A percentile compares a stretch with the other conserved stretches of the same genome.
These are phyloP conservation scores for Melinaea menophilus DNA, from an alignment of 2,888 invertebrate genomes.

Conservation along the genomic window DNA sequence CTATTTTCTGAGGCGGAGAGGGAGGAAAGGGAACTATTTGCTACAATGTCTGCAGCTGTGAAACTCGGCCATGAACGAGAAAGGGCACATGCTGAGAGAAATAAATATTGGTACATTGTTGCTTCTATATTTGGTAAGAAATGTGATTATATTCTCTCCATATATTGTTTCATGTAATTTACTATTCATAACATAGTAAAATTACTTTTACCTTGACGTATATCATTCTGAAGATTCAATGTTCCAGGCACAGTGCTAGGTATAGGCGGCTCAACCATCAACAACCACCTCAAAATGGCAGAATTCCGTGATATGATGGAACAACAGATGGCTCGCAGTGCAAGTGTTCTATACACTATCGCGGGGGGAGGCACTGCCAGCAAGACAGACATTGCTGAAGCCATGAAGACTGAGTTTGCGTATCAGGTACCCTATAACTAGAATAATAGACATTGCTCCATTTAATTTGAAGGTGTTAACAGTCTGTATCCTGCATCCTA, in stretches of 20 bases:
- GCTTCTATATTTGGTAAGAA: constrained; percentile 80
- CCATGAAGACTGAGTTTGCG: constrained; percentile 69
- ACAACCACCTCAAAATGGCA: constrained; percentile 81
- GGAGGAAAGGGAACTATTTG: constrained; percentile 86
- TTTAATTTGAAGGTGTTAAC: no score
- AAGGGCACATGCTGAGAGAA: constrained; percentile 86
- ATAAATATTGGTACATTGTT: constrained; percentile 90
- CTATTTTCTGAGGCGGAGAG: constrained; percentile 82
- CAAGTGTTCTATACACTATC: constrained; percentile 65
- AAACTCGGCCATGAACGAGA: constrained; percentile 91
- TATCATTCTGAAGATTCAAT: no score
- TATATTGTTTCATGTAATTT: not conserved
- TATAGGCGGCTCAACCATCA: constrained; percentile 81
- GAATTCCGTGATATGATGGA: constrained; percentile 80
- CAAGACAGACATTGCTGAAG: constrained; percentile 58
- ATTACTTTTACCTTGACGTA: no score
- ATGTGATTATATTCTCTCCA: not conserved
- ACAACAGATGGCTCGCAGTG: constrained; percentile 72
- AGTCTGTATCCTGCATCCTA: no score
- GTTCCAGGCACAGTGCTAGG: constrained; percentile 78
- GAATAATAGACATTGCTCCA: not conserved
- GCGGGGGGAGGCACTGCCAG: constrained; percentile 59
- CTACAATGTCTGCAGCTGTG: constrained; percentile 84
- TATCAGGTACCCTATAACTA: constrained; percentile 53
- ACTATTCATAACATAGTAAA: no score